Evolutionary conservation across 2,888 invertebrate genomes (phyloP), one percentile per base, ranked within the genome.

Genomic region (Ophonus ardosiacus): DNA sequence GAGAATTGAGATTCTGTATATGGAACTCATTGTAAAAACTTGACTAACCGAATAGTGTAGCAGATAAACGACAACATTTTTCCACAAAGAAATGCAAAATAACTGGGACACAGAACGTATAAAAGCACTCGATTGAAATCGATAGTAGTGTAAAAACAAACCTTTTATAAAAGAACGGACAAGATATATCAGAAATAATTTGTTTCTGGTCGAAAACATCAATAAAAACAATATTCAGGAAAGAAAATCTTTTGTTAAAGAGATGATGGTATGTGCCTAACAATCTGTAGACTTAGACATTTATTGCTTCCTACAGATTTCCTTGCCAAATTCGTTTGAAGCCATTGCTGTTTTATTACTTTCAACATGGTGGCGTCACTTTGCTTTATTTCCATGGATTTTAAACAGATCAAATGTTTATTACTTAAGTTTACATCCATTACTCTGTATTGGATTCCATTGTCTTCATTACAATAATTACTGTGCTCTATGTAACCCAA

Each of bases 191-290:
- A 78, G 57, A 78, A 78, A 78, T 78, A 78, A 78, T 57, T 57
- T 78, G 78, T 78, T 78, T 24, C 57, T 7, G 21, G 24, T 18
- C 56, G 78, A 24, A 57, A 57, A 57, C 78, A 57, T 56, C 57
- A 57, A 78, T 78, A 78, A 56, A 78, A 24, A 78, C 78, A 78
- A 78, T 78, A 78, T 78, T 78, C 78, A 78, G 78, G 57, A 57
- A 78, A 24, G 78, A 74, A 74, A 51, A 78, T 78, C 57, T 78
- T 43, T 57, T 78, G 78, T 74, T 51, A 51, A 57, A 31, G 40
- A 31, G 78, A 56, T n/a, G 43, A 24, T 78, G 38, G 56, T 57
- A 78, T 31, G 56, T 31, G 78, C 56, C n/a, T 31, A 15, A 56
- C 56, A 78, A 78, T 78, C 78, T 57, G 24, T 78, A 57, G 57